Evolutionary conservation across 1,140 invertebrate species (phyloP), one percentile per base, ranked within the genome.

Genomic region (Drosophila melanogaster): DNA sequence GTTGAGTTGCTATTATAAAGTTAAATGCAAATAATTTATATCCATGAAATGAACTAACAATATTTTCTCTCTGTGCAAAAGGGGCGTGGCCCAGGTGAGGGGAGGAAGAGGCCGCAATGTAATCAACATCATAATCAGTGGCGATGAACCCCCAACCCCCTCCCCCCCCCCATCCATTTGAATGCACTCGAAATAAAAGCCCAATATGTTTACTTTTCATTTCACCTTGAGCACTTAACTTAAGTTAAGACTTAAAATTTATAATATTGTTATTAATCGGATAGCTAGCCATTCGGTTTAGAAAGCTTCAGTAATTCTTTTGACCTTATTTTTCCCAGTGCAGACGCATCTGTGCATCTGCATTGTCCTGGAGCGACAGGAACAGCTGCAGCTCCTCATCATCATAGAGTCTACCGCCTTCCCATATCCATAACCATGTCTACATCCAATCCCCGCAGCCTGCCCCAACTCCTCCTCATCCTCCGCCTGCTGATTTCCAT

Each of bases 91-190:
- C 35, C 50, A 14, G 35, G 12, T 22, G 10, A 53, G 7, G 35
- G 35, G 46, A 11, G 17, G 10, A 6, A 26, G 15, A 15, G 57
- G 47, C 54, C 59, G 47, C 67, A 79, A 79, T 79, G 76, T 79
- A 79, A 79, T 79, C 77, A 79, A 79, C 76, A 72, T 79, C 77
- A 79, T 79, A 79, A 79, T 79, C 66, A 78, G 67, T 66, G 59
- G 59, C 76, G 59, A 65, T 75, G 66, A 50, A 22, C 6, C 24
- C 24, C 33, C 30, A 19, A 14, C 10, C 33, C 22, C 22, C 7
- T 15, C 24, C n/a, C 33, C 30, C n/a, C 11, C 10, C 33, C 22
- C 22, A 4, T 15, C 22, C 50, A 12, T 43, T 44, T 7, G 1
- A 26, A 26, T 41, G 46, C 61, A 46, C 15, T 35, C 8, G 5